These are phyloP conservation scores for Coryphaenoides rupestris DNA, from an alignment of 2,113 vertebrate genomes.

Conservation along the genomic window DNA sequence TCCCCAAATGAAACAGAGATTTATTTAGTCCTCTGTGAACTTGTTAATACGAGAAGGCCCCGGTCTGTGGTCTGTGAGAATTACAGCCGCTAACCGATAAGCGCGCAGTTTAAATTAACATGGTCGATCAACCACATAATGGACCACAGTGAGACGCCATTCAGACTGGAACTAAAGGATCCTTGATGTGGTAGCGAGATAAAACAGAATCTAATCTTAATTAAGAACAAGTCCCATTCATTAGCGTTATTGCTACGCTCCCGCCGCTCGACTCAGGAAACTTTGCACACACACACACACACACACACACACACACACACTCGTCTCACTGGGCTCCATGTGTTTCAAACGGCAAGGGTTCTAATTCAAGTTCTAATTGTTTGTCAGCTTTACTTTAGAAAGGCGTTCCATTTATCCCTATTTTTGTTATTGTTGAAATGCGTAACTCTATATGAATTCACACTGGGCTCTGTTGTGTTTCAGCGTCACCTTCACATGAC, in stretches of 20 bases:
- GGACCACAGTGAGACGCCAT: constrained; percentile 60
- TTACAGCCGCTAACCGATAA: constrained; percentile 54
- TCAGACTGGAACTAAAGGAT: constrained; percentile 65
- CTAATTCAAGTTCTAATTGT: too few relatives aligned
- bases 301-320: too few relatives aligned
- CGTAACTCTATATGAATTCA: not conserved
- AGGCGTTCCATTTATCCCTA: too few relatives aligned
- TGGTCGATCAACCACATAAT: constrained; percentile 66
- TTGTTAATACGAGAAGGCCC: constrained; percentile 29
- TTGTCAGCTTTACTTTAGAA: too few relatives aligned
- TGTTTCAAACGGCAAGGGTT: too few relatives aligned
- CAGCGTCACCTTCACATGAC: constrained; percentile 12
- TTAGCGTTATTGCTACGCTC: constrained; percentile 31
- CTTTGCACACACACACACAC: too few relatives aligned
- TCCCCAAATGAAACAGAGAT: constrained; percentile 3
- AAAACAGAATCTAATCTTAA: constrained; percentile 71
- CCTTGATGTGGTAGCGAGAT: constrained; percentile 64
- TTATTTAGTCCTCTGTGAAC: constrained; percentile 16
- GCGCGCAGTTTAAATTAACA: constrained; percentile 66
- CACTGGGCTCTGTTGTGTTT: constrained; percentile 15
- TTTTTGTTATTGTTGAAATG: too few relatives aligned
- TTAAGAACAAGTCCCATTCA: constrained; percentile 62
- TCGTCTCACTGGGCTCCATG: too few relatives aligned
- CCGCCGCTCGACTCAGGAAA: too few relatives aligned
- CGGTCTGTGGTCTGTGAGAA: constrained; percentile 37